Evolutionary conservation across 2,888 invertebrate species (phyloP), one percentile per base, ranked within the genome.

Genomic region (Diadegma fenestrale): DNA sequence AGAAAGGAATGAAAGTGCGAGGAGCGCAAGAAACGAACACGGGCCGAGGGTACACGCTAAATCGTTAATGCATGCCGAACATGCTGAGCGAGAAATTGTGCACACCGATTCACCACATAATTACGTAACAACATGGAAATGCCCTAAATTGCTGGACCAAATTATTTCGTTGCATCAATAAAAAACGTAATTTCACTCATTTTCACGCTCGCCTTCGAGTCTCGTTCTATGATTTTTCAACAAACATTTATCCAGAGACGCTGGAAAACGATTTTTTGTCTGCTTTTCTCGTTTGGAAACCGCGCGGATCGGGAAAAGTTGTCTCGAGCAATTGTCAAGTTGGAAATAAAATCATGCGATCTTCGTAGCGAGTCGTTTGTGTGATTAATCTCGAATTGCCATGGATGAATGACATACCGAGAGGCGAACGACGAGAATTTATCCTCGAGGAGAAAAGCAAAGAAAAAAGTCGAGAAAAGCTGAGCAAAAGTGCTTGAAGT

Each of bases 71-170:
- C 43, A 79, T 76, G 41, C 76, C 19, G 37, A 19, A 63, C 48
- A 51, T 63, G 8, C 14, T 58, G 78, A 68, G 51, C 79, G 79
- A 79, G 79, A 83, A 83, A 79, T 66, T 79, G 43, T 43, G 73
- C 77, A 30, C 54, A 72, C 51, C 82, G 77, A 82, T 82, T 82
- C 77, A 72, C 77, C 66, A 54, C 72, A 66, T 77, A 82, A 82
- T 77, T 71, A 82, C 76, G 51, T 58, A 75, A 66, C 43, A 45
- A 68, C 71, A 72, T 72, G 51, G 33, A 58, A 19, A 41, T 51
- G 10, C 45, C 33, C 10, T 33, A n/a, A 63, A 37, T 58, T 58
- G 54, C 54, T 2, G 1, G 5, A 4, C 26, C 12, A 33, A n/a
- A 7, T 17, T 17, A n/a, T 37, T 63, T 63, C 17, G 0, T n/a